Percentiles rank a stretch among this genome's conserved stretches.
These are phyloP conservation scores for Oopsacas minuta DNA, from an alignment of 37 sponge, comb jelly and placozoan genomes.

Conservation along the genomic window DNA sequence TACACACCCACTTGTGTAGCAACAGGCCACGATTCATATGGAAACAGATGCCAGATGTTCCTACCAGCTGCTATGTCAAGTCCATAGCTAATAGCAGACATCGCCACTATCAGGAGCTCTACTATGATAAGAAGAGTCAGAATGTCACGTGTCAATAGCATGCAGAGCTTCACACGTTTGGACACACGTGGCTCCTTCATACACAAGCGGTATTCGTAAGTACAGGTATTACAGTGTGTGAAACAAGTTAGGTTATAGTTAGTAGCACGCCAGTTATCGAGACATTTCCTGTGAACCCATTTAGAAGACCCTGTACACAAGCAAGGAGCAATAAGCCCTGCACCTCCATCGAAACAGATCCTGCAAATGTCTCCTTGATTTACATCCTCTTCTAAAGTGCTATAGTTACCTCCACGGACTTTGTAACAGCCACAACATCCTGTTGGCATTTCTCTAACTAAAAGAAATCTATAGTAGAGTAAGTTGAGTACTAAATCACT, in stretches of 20 bases:
- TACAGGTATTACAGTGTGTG: slow-evolving; percentile 10
- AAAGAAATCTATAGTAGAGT: too few relatives aligned
- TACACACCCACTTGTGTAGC: background rate
- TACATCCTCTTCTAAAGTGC: background rate
- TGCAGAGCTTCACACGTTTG: background rate
- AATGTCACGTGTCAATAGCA: background rate
- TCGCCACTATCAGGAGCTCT: background rate
- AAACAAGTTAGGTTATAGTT: background rate
- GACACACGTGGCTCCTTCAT: background rate
- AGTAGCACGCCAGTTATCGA: slow-evolving; percentile 12
- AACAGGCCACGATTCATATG: background rate
- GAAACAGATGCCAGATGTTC: background rate
- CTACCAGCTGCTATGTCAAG: background rate
- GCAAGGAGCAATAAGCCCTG: background rate
- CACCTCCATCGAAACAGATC: background rate
- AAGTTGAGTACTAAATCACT: too few relatives aligned
- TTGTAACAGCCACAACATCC: background rate
- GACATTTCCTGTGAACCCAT: background rate
- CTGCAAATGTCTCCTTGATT: background rate
- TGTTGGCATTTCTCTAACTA: background rate
- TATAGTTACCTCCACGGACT: background rate
- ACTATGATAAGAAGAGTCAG: background rate
- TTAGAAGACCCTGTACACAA: background rate
- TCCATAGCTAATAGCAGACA: slow-evolving; percentile 13
- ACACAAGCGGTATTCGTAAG: background rate